Percentiles rank a stretch among this genome's conserved stretches.
phyloP scores from a whole-genome alignment of 2,113 vertebrate species.

The Fregata magnificens region DNA sequence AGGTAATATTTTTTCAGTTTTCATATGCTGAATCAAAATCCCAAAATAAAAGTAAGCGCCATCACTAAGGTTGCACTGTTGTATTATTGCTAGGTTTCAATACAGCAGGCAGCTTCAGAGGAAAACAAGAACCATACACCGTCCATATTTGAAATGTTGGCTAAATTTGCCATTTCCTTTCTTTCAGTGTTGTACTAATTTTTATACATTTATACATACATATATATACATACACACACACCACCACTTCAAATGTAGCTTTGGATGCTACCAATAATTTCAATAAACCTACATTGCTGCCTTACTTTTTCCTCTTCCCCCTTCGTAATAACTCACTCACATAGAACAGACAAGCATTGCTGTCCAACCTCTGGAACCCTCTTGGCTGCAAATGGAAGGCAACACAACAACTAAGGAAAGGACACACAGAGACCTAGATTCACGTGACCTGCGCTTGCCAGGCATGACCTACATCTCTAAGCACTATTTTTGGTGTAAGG shows the following conservation, averaged over 20 bases:
- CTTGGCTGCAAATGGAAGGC: not conserved
- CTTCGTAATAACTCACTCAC: not conserved
- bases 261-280: not conserved
- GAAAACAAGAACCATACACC: not conserved
- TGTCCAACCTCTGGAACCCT: not conserved
- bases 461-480: not conserved
- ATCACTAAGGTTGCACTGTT: not conserved
- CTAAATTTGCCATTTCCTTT: not conserved
- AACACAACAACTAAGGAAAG: not conserved
- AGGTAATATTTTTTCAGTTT: not conserved
- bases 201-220: not conserved
- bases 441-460: not conserved
- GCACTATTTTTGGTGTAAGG: not conserved
- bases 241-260: not conserved
- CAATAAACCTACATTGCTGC: not conserved
- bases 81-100: not conserved
- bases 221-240: accelerated
- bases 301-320: not conserved
- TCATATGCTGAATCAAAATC: not conserved
- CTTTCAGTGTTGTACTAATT: not conserved
- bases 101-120: not conserved
- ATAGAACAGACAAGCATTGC: not conserved
- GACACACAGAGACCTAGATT: not conserved
- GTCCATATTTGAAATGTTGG: not conserved
- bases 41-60: not conserved